Conservation (phyloP, 2,888 invertebrate species). For the Choreutis nemorana region DNA sequence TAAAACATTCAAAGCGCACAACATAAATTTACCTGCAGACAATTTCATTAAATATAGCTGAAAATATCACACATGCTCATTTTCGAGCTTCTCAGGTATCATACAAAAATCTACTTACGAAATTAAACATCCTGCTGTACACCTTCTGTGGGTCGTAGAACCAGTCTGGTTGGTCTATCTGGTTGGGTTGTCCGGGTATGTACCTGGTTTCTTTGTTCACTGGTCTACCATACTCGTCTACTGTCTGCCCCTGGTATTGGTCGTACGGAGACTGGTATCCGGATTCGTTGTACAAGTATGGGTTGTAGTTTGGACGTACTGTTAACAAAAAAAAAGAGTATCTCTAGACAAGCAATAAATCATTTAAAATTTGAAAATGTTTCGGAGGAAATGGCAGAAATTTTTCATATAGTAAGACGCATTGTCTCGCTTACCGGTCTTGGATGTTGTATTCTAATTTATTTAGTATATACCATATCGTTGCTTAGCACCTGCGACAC, state of each 20-base stretch:
- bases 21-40: background rate
- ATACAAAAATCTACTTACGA: constrained; percentile 67
- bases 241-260: constrained; percentile 19
- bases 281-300: constrained; percentile 47
- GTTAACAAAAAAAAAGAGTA: too few species aligned
- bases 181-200: constrained; percentile 52
- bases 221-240: constrained; percentile 26
- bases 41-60: background rate
- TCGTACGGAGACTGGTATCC: constrained; percentile 19
- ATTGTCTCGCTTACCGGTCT: too few species aligned
- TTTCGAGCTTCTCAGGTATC: too few species aligned
- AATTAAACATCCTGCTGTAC: constrained; percentile 77
- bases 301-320: constrained; percentile 53
- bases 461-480: too few species aligned
- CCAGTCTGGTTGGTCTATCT: constrained; percentile 61
- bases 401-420: too few species aligned
- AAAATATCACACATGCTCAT: too few species aligned
- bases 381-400: too few species aligned
- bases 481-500: too few species aligned
- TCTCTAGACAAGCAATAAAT: too few species aligned
- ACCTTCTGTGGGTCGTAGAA: constrained; percentile 62
- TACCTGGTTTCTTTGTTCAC: constrained; percentile 14
- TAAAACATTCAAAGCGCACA: too few species aligned
- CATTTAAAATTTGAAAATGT: too few species aligned
- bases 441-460: too few species aligned